A percentile compares a stretch with the other conserved stretches of the same genome.
phyloP scores from a whole-genome alignment of 2,888 invertebrate species.

The Meghimatium bilineatum region DNA sequence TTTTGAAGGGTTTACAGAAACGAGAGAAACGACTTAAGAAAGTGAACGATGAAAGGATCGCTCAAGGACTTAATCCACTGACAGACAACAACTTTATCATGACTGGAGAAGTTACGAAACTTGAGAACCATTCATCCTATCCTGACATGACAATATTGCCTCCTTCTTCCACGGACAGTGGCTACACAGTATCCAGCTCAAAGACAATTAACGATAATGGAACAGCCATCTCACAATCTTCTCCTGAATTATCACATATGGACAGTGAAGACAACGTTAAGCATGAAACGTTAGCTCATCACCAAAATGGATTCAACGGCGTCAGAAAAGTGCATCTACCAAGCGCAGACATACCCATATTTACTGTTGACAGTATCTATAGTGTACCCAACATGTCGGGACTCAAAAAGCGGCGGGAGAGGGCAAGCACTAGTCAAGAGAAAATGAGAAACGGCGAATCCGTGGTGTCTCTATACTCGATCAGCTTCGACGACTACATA shows the following conservation, averaged over 20 bases:
- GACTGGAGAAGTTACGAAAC: neutral
- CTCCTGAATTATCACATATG: neutral
- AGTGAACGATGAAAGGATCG: constrained; percentile 15
- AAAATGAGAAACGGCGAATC: constrained; percentile 20
- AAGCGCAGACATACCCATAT: constrained; percentile 56
- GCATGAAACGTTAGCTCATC: no score
- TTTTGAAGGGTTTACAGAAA: constrained; percentile 67
- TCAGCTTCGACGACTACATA: constrained; percentile 51
- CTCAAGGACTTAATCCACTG: constrained; percentile 44
- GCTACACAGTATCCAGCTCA: neutral
- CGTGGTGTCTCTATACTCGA: constrained; percentile 40
- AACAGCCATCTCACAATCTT: neutral
- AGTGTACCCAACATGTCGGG: neutral
- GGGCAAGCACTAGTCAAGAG: neutral
- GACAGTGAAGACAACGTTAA: neutral
- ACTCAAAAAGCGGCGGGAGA: neutral
- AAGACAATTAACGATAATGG: neutral
- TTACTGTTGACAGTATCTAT: constrained; percentile 50
- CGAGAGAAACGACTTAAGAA: constrained; percentile 54
- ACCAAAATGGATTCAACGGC: neutral
- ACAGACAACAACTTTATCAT: constrained; percentile 17
- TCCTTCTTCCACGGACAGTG: neutral
- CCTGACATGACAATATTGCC: neutral
- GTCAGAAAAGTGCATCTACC: constrained; percentile 37
- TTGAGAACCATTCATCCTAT: neutral